These are phyloP conservation scores for Sinelater perroti DNA, from an alignment of 2,888 invertebrate genomes.

Conservation along the genomic window DNA sequence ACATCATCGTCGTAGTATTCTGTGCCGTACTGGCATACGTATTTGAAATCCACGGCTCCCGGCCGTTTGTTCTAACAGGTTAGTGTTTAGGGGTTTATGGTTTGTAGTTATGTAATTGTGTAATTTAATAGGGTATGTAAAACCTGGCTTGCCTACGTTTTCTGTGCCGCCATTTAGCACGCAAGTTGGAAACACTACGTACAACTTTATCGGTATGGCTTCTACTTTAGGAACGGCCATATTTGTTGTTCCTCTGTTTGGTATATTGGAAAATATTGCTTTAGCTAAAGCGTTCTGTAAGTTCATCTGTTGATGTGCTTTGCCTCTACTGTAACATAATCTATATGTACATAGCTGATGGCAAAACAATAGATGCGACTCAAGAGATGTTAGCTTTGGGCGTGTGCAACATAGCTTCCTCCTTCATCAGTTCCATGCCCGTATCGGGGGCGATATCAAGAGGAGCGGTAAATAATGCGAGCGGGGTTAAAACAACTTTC, in stretches of 20 bases:
- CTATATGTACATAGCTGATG: constrained; percentile 60
- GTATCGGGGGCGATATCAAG: constrained; percentile 69
- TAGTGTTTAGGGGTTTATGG: constrained; percentile 23
- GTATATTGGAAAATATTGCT: constrained; percentile 75
- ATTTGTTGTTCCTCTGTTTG: constrained; percentile 72
- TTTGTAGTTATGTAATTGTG: constrained; percentile 11
- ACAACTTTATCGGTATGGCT: constrained; percentile 66
- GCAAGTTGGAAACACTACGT: constrained; percentile 65
- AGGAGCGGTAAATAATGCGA: constrained; percentile 76
- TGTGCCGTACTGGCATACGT: constrained; percentile 73
- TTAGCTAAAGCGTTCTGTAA: constrained; percentile 74
- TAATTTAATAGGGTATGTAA: constrained; percentile 66
- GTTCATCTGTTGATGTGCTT: constrained; percentile 30
- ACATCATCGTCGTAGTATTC: constrained; percentile 78
- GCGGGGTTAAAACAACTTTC: constrained; percentile 74
- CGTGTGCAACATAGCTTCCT: constrained; percentile 71
- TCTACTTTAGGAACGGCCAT: constrained; percentile 71
- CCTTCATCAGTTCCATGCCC: constrained; percentile 75
- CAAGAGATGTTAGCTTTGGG: constrained; percentile 77
- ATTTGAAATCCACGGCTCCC: constrained; percentile 66
- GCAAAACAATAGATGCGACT: constrained; percentile 71
- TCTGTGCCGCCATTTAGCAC: constrained; percentile 73
- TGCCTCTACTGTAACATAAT: constrained; percentile 11
- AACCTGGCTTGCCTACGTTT: constrained; percentile 74
- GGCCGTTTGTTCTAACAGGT: constrained; percentile 75